These are phyloP conservation scores for Hemiprocne comata DNA, from an alignment of 2,113 vertebrate species.

Conservation along the genomic window DNA sequence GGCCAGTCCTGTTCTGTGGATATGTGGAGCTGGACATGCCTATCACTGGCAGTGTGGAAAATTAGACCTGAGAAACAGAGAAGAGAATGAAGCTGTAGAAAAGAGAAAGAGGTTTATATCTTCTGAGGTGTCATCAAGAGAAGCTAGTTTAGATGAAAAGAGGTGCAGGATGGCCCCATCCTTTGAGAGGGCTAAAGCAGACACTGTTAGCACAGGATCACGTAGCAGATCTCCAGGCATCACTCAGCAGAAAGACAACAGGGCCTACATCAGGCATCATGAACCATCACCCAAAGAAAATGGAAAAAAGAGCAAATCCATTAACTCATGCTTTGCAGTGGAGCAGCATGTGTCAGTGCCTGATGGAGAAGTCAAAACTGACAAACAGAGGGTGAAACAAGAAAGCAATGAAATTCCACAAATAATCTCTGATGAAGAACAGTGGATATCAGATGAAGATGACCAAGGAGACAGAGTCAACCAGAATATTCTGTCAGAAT, in stretches of 20 bases:
- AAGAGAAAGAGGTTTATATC: not conserved
- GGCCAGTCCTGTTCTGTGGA: not conserved
- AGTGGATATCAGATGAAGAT: not conserved
- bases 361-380: not conserved
- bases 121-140: not conserved
- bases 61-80: not conserved
- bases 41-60: constrained; percentile 44
- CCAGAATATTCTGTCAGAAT: not conserved
- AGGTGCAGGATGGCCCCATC: not conserved
- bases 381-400: fast-evolving
- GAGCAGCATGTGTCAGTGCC: not conserved
- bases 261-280: fast-evolving
- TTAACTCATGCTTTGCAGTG: not conserved
- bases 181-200: not conserved
- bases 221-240: not conserved
- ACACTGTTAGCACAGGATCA: not conserved
- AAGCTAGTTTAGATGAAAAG: not conserved
- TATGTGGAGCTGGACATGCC: not conserved
- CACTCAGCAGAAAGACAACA: not conserved
- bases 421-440: not conserved
- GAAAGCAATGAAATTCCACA: not conserved
- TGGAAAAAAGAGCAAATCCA: not conserved
- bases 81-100: not conserved
- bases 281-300: not conserved
- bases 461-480: not conserved